A percentile compares a stretch with the other conserved stretches of the same genome.
Conservation (phyloP, 2,888 invertebrate genomes). For the Lasioglossum morio region DNA sequence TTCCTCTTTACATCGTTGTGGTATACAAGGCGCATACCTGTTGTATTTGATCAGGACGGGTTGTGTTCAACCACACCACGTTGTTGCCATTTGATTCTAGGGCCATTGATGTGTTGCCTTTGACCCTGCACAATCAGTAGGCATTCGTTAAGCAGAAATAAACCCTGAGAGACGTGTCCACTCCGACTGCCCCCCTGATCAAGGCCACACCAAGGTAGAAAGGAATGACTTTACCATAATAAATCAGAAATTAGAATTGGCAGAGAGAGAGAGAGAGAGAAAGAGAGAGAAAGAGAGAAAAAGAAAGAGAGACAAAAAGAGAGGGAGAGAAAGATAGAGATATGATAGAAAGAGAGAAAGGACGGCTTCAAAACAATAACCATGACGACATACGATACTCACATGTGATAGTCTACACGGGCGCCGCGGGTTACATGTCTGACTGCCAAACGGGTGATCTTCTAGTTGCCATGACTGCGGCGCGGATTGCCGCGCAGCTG, state of each 20-base stretch:
- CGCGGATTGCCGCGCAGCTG: conserved; percentile 63
- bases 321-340: too few relatives aligned
- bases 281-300: too few relatives aligned
- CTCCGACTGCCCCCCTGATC: conserved; percentile 62
- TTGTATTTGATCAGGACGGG: conserved; percentile 82
- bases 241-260: conserved; percentile 19
- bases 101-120: conserved; percentile 82
- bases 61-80: conserved; percentile 82
- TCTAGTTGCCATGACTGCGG: conserved; percentile 78
- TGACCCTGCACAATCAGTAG: conserved; percentile 80
- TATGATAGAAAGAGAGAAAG: neutral
- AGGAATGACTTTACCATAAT: conserved; percentile 27
- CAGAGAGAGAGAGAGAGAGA: neutral
- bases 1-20: conserved; percentile 53
- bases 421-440: conserved; percentile 72
- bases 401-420: conserved; percentile 76
- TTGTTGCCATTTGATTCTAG: conserved; percentile 83
- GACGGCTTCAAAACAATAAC: conserved; percentile 14
- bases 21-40: conserved; percentile 77
- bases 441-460: conserved; percentile 74
- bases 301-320: too few relatives aligned
- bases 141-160: conserved; percentile 62
- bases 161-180: neutral
- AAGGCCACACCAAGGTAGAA: conserved; percentile 67
- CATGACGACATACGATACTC: conserved; percentile 66